Percentiles rank a stretch among this genome's conserved stretches.
These are phyloP conservation scores for Halictus quadricinctus DNA, from an alignment of 2,888 invertebrate genomes.

Conservation along the genomic window DNA sequence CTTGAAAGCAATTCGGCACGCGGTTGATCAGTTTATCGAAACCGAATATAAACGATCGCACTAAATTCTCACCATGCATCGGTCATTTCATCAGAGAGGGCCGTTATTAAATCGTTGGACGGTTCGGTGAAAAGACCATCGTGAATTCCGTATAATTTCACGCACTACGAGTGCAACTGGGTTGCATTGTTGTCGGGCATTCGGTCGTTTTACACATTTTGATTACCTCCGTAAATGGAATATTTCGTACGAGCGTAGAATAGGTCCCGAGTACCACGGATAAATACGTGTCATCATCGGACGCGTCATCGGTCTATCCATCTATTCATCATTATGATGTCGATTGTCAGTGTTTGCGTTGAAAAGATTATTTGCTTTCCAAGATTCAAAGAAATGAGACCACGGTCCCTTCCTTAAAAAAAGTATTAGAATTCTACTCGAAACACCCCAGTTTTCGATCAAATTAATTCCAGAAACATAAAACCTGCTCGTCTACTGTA, in stretches of 20 bases:
- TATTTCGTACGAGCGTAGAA: slow-evolving; percentile 25
- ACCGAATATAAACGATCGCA: slow-evolving; percentile 55
- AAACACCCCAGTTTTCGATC: background rate
- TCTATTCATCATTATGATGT: slow-evolving; percentile 9
- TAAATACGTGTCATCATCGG: slow-evolving; percentile 56
- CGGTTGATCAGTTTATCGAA: slow-evolving; percentile 49
- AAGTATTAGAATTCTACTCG: background rate
- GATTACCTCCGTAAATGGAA: slow-evolving; percentile 51
- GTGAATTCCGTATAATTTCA: slow-evolving; percentile 56
- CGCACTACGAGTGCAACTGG: slow-evolving; percentile 35
- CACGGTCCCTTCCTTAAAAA: too few relatives aligned
- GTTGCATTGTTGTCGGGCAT: slow-evolving; percentile 60
- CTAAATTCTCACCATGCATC: slow-evolving; percentile 43
- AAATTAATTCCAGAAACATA: background rate
- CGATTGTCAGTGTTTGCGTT: slow-evolving; percentile 11
- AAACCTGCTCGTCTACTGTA: too few relatives aligned
- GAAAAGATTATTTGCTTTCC: background rate
- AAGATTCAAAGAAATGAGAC: too few relatives aligned
- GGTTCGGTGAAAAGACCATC: slow-evolving; percentile 55
- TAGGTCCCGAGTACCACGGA: slow-evolving; percentile 15
- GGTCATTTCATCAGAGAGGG: slow-evolving; percentile 7
- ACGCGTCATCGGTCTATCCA: slow-evolving; percentile 20
- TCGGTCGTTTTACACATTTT: slow-evolving; percentile 66
- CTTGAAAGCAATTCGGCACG: slow-evolving; percentile 29
- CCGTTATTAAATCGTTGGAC: slow-evolving; percentile 49